These are phyloP conservation scores for Drosophila niveifrons DNA, from an alignment of 2,888 invertebrate genomes.

Conservation along the genomic window DNA sequence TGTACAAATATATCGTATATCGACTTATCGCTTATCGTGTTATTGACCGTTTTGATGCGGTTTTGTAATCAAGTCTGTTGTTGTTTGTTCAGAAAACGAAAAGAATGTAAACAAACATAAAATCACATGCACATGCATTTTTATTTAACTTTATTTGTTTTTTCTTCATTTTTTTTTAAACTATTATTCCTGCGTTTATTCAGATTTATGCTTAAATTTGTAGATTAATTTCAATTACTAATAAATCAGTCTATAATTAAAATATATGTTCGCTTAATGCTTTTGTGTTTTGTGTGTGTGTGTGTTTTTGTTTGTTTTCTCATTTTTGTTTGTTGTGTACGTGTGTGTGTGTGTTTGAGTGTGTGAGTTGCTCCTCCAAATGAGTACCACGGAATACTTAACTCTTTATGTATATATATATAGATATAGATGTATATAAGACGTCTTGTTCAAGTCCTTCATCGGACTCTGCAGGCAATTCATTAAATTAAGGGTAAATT, in stretches of 20 bases:
- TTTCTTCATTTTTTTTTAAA: slow-evolving; percentile 53
- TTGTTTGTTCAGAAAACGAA: slow-evolving; percentile 29
- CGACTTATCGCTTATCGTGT: slow-evolving; percentile 27
- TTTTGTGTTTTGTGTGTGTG: slow-evolving; percentile 59
- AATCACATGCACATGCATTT: slow-evolving; percentile 50
- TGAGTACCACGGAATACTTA: slow-evolving; percentile 60
- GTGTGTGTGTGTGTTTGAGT: slow-evolving; percentile 36
- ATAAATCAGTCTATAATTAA: slow-evolving; percentile 86
- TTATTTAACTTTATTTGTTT: slow-evolving; percentile 40
- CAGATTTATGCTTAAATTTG: slow-evolving; percentile 77
- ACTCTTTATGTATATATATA: slow-evolving; percentile 33
- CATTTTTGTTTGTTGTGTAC: slow-evolving; percentile 24
- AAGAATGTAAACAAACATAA: slow-evolving; percentile 42
- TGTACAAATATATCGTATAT: slow-evolving; percentile 42
- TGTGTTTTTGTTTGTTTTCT: slow-evolving; percentile 37
- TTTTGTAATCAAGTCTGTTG: slow-evolving; percentile 14
- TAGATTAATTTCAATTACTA: slow-evolving; percentile 85
- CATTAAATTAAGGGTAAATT: slow-evolving; percentile 1
- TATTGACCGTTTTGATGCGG: slow-evolving; percentile 42
- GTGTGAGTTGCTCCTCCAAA: slow-evolving; percentile 59
- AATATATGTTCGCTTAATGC: slow-evolving; percentile 81
- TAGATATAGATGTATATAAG: background rate
- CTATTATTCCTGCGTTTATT: slow-evolving; percentile 78
- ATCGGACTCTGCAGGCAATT: background rate
- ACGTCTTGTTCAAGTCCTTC: background rate